Conservation (phyloP, 2,888 invertebrate genomes). For the Lypha dubia region DNA sequence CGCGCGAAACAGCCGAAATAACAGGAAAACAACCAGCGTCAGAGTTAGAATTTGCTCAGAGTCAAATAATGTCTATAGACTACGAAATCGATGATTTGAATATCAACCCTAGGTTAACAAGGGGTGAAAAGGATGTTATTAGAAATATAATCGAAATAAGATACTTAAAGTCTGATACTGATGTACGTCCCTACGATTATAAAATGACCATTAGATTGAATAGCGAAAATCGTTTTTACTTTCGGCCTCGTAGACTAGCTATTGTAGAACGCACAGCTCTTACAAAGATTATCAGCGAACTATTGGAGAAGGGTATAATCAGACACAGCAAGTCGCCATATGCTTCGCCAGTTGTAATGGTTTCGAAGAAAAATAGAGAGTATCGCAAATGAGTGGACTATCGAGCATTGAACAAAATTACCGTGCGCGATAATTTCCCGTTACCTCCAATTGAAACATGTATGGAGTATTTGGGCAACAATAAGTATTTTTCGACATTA, state of each 20-base stretch:
- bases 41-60: slow-evolving; percentile 3
- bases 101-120: slow-evolving; percentile 30
- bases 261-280: slow-evolving; percentile 6
- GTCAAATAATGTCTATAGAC: slow-evolving; percentile 42
- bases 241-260: slow-evolving; percentile 8
- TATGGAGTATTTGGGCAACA: slow-evolving; percentile 25
- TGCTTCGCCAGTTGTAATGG: too few relatives aligned
- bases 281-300: slow-evolving; percentile 7
- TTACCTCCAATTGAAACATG: slow-evolving; percentile 36
- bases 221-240: slow-evolving; percentile 11
- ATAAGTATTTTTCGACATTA: slow-evolving; percentile 32
- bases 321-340: too few relatives aligned
- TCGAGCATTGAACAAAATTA: slow-evolving; percentile 37
- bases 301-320: too few relatives aligned
- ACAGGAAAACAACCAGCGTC: background rate
- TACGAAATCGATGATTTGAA: slow-evolving; percentile 19
- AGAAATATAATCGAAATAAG: slow-evolving; percentile 24
- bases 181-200: slow-evolving; percentile 8
- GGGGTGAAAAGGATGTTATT: background rate
- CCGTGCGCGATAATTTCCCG: slow-evolving; percentile 40
- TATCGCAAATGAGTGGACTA: slow-evolving; percentile 40
- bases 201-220: slow-evolving; percentile 7
- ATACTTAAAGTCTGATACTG: slow-evolving; percentile 21
- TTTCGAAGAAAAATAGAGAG: slow-evolving; percentile 44
- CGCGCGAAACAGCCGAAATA: background rate